phyloP scores from a whole-genome alignment of 1,140 invertebrate species.

The Drosophila auraria region DNA sequence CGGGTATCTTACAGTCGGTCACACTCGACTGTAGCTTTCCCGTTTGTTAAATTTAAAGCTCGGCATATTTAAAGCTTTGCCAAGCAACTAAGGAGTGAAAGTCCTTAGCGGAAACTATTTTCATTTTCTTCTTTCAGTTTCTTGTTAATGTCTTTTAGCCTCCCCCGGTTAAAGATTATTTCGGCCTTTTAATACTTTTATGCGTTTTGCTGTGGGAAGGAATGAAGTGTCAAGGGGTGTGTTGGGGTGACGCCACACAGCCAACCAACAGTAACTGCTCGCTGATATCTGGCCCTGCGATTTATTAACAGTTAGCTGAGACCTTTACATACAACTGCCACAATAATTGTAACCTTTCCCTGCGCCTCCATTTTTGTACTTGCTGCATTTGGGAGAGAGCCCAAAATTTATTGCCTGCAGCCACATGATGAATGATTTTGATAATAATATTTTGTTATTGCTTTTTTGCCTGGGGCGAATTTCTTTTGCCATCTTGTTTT shows the following conservation, averaged over 20 bases:
- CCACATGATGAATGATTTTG: slow-evolving; percentile 84
- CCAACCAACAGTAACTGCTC: slow-evolving; percentile 43
- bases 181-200: slow-evolving; percentile 27
- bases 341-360: slow-evolving; percentile 45
- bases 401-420: slow-evolving; percentile 82
- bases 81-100: no score
- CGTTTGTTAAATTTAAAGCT: no score
- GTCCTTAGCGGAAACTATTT: slow-evolving; percentile 17
- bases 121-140: slow-evolving; percentile 22
- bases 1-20: no score
- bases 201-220: slow-evolving; percentile 13
- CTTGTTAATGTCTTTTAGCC: slow-evolving; percentile 51
- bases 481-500: slow-evolving; percentile 25
- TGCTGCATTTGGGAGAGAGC: slow-evolving; percentile 71
- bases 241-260: slow-evolving; percentile 56
- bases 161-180: slow-evolving; percentile 49
- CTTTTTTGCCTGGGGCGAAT: slow-evolving; percentile 60
- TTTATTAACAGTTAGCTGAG: slow-evolving; percentile 79
- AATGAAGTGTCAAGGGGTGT: not conserved
- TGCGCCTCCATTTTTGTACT: slow-evolving; percentile 40
- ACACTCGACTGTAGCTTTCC: no score
- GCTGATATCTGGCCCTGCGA: slow-evolving; percentile 74
- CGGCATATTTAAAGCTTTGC: no score
- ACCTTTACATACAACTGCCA: slow-evolving; percentile 45
- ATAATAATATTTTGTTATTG: slow-evolving; percentile 84